Evolutionary conservation across 1,140 invertebrate species (phyloP), one percentile per base, ranked within the genome.

Genomic region (Triops longicaudatus): DNA sequence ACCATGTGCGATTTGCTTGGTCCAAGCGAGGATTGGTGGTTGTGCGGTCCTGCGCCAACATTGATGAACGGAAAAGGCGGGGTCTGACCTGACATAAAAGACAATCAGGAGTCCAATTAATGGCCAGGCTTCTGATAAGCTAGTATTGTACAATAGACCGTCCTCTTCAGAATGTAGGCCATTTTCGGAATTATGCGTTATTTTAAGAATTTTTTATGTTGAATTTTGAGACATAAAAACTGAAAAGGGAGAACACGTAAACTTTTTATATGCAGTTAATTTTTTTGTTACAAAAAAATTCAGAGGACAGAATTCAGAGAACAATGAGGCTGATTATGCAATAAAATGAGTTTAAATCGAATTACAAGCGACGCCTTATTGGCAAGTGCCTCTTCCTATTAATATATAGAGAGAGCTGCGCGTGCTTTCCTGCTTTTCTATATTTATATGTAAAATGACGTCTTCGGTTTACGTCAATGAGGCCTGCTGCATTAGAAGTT

Each of bases 391-490:
- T 9, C 50, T 63, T 63, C 10, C 50, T 63, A 63, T 37, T 37
- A 37, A 37, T 37, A 37, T 37, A 37, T 63, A 6, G 17, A 22
- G 50, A 63, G 50, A 22, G 17, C 50, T 63, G 50, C 50, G 50
- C 50, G 50, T 63, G 50, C 50, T 63, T 63, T 63, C 50, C 50
- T 63, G 50, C 31, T 63, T 63, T 63, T 63, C 50, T 63, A 63
- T 63, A 63, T 63, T 63, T 63, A 63, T 63, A 63, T 63, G 50
- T 63, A 63, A 63, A 63, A 63, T 63, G 50, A 63, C 50, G 50
- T 63, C 50, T 63, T 63, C 50, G 50, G 50, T 63, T 63, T 63
- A 63, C 50, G 50, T 63, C 50, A 63, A 63, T 63, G 50, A 63
- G 50, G 50, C 50, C 50, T 63, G 50, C 50, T 63, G 50, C 50